These are phyloP conservation scores for Acronicta aceris DNA, from an alignment of 2,888 invertebrate genomes.

Conservation along the genomic window DNA sequence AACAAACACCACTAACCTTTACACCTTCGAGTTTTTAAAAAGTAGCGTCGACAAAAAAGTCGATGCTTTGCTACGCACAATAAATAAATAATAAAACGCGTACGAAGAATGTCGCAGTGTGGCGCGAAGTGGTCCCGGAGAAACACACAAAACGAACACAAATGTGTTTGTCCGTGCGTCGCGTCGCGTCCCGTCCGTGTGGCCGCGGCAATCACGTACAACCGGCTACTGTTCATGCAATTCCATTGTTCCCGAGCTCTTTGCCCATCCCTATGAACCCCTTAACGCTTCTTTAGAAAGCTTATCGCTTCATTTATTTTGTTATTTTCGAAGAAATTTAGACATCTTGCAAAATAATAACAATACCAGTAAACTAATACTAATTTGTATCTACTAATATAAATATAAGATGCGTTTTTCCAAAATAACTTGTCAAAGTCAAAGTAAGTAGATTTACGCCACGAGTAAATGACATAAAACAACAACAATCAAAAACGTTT, in stretches of 20 bases:
- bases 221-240: conserved; percentile 63
- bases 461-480: too few species aligned
- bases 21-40: conserved; percentile 64
- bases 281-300: background rate
- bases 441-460: too few species aligned
- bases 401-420: too few species aligned
- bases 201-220: conserved; percentile 53
- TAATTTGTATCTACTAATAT: too few species aligned
- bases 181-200: conserved; percentile 54
- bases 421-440: too few species aligned
- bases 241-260: conserved; percentile 26
- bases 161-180: conserved; percentile 57
- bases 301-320: too few species aligned
- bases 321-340: too few species aligned
- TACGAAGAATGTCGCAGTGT: conserved; percentile 76
- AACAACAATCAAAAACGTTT: too few species aligned
- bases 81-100: conserved; percentile 66
- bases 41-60: conserved; percentile 68
- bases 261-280: conserved; percentile 21
- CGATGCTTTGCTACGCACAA: conserved; percentile 56
- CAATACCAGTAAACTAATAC: too few species aligned
- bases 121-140: conserved; percentile 73
- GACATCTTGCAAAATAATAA: too few species aligned
- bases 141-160: conserved; percentile 65
- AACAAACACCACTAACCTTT: conserved; percentile 69